Conservation (phyloP, 2,888 invertebrate species). For the Craniophora ligustri region DNA sequence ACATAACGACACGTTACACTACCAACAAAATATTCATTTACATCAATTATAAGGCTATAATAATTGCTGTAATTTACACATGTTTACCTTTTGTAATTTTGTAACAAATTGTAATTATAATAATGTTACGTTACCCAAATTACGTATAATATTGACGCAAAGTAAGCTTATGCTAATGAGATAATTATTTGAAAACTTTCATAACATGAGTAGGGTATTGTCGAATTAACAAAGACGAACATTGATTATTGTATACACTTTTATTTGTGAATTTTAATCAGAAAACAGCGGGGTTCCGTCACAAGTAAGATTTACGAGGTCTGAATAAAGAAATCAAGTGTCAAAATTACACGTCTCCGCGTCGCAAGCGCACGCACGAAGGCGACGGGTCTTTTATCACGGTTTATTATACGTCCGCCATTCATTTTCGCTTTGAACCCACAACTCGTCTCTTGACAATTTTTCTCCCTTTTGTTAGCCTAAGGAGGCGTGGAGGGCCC, state of each 20-base stretch:
- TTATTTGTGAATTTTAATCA: slow-evolving; percentile 58
- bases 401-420: slow-evolving; percentile 68
- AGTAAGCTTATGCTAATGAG: slow-evolving; percentile 26
- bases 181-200: slow-evolving; percentile 33
- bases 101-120: slow-evolving; percentile 37
- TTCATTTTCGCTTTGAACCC: slow-evolving; percentile 77
- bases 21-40: slow-evolving; percentile 49
- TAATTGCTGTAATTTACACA: slow-evolving; percentile 47
- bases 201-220: slow-evolving; percentile 42
- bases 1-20: slow-evolving; percentile 47
- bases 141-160: slow-evolving; percentile 14
- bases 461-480: slow-evolving; percentile 74
- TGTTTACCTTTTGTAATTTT: slow-evolving; percentile 48
- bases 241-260: slow-evolving; percentile 28
- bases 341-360: slow-evolving; percentile 73
- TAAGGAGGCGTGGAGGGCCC: slow-evolving; percentile 66
- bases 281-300: slow-evolving; percentile 52
- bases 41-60: slow-evolving; percentile 39
- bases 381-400: slow-evolving; percentile 62
- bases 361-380: slow-evolving; percentile 59
- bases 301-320: slow-evolving; percentile 66
- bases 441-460: slow-evolving; percentile 71
- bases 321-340: slow-evolving; percentile 82
- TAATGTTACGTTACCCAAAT: slow-evolving; percentile 28
- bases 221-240: slow-evolving; percentile 39